These are phyloP conservation scores for Heliangelus exortis DNA, from an alignment of 2,797 vertebrate species.

Conservation along the genomic window DNA sequence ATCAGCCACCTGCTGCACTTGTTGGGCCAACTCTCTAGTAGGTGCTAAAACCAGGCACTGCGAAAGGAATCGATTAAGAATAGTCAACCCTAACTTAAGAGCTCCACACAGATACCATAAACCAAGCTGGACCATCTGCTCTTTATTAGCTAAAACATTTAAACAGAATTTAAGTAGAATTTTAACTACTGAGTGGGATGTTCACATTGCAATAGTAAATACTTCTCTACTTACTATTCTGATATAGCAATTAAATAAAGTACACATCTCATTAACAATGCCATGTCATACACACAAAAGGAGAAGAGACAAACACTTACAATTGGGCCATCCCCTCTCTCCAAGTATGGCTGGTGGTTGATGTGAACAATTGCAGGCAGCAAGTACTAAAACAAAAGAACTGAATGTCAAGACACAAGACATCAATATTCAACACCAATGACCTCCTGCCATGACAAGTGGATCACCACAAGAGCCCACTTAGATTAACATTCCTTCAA, in stretches of 20 bases:
- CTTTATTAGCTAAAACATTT: slow-evolving; percentile 10
- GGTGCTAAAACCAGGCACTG: slow-evolving; percentile 96
- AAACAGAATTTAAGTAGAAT: background rate
- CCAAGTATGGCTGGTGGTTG: slow-evolving; percentile 97
- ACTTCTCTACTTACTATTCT: background rate
- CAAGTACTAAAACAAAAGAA: slow-evolving; percentile 84
- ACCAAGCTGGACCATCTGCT: background rate
- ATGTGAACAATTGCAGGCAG: slow-evolving; percentile 98
- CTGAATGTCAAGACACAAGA: background rate
- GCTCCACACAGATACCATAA: background rate
- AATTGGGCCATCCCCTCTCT: slow-evolving; percentile 97
- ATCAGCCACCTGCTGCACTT: slow-evolving; percentile 95
- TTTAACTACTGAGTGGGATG: background rate
- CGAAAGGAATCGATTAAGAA: background rate
- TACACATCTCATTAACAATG: background rate
- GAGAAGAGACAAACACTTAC: slow-evolving; percentile 81
- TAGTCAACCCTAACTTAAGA: background rate
- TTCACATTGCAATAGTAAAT: background rate
- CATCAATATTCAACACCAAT: background rate
- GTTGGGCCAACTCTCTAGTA: slow-evolving; percentile 96
- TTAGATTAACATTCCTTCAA: background rate
- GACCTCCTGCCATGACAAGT: background rate
- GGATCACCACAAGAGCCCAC: background rate
- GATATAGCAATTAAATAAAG: background rate
- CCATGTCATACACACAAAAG: background rate